Percentiles rank a stretch among this genome's conserved stretches.
These are phyloP conservation scores for Alcedo atthis DNA, from an alignment of 2,797 vertebrate genomes.

Conservation along the genomic window DNA sequence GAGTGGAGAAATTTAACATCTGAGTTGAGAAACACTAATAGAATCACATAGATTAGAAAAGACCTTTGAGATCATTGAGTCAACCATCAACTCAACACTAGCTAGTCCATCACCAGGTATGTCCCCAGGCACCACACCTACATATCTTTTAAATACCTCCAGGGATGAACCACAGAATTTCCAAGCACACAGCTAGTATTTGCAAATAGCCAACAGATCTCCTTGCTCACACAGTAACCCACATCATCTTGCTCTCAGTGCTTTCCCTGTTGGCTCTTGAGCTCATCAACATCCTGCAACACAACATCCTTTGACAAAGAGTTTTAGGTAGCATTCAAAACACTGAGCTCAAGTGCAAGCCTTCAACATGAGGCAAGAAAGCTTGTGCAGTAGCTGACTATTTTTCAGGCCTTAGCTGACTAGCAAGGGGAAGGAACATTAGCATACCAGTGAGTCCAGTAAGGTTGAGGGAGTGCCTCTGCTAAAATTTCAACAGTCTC, in stretches of 20 bases:
- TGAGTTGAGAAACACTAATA: background rate
- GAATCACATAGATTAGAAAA: background rate
- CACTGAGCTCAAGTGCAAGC: background rate
- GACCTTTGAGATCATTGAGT: background rate
- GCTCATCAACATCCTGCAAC: background rate
- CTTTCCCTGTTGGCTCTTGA: background rate
- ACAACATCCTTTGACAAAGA: background rate
- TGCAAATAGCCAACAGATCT: background rate
- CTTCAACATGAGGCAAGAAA: background rate
- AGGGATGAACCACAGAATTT: fast-evolving
- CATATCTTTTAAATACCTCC: background rate
- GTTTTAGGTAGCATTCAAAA: background rate
- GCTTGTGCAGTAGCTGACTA: background rate
- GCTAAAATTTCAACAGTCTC: background rate
- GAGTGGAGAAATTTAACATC: background rate
- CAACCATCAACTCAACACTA: background rate
- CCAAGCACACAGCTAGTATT: background rate
- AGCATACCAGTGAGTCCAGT: background rate
- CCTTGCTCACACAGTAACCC: background rate
- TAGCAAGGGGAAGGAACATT: background rate
- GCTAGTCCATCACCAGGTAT: background rate
- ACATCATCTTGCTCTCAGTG: background rate
- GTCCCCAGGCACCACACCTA: background rate
- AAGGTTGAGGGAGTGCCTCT: background rate
- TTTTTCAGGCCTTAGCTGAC: background rate